Conservation (phyloP, 2,113 vertebrate species). For the Zosterops hypoxanthus region DNA sequence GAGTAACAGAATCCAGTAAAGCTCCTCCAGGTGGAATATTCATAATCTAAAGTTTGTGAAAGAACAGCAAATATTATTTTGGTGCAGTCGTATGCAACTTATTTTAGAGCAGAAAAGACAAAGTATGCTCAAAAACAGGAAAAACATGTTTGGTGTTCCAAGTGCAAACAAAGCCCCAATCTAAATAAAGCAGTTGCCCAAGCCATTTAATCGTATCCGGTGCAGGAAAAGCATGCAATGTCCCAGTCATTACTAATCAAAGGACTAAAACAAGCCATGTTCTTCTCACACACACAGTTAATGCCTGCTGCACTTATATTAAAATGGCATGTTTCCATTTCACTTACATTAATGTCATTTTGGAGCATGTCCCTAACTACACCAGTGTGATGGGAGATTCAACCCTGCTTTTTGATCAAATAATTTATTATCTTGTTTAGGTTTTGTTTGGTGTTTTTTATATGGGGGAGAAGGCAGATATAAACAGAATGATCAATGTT, state of each 20-base stretch:
- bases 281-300: not conserved
- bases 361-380: not conserved
- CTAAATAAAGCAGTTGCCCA: not conserved
- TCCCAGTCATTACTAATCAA: not conserved
- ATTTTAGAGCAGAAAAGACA: not conserved
- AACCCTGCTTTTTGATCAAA: not conserved
- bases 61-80: slow-evolving; percentile 25
- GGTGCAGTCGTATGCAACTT: not conserved
- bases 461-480: not conserved
- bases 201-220: not conserved
- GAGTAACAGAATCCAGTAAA: slow-evolving; percentile 81
- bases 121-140: not conserved
- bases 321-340: not conserved
- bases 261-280: not conserved
- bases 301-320: not conserved
- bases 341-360: not conserved
- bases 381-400: not conserved
- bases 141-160: not conserved
- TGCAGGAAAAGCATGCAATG: not conserved
- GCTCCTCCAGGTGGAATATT: slow-evolving; percentile 82
- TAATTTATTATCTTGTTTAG: not conserved
- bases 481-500: not conserved
- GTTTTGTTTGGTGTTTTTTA: not conserved
- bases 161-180: not conserved
- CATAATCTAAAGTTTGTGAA: slow-evolving; percentile 68